Base-by-base conservation (phyloP, 2,888 invertebrate genomes). In the Philhelius pedissequus region DNA sequence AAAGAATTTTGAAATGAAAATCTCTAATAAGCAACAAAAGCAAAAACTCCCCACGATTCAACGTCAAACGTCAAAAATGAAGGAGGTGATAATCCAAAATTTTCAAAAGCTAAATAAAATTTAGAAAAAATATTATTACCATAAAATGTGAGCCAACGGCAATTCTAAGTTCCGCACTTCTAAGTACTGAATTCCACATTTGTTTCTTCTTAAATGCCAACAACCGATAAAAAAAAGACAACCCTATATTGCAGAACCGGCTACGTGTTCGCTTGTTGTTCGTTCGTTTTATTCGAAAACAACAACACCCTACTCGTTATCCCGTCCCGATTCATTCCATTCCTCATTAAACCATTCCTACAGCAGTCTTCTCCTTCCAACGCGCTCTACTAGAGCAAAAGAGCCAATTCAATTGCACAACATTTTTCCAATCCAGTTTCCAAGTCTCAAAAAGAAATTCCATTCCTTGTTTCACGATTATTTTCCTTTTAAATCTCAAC, bases 401-500 rank as follows among this genome's bases (percentile, higher is more conserved):
- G 66, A 79, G 84, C 9, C 69, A 69, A 62, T 45, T 32, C 13
- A 0, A 40, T 48, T 52, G 6, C 1, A 4, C 50, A 25, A n/a
- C 58, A 27, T 18, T 35, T 9, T 25, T 38, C 52, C 35, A 62
- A 52, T 56, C 48, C 66, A 76, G 38, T 80, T 64, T 45, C 1
- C 71, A 30, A 79, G 48, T 45, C 70, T 75, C 84, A 80, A 84
- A 84, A 84, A 84, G 80, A 75, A 66, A 80, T 80, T 80, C 70
- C 80, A 64, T 71, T 80, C 54, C 70, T 54, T 69, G 66, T 80
- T 38, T 27, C 15, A 40, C 54, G 48, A 71, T 80, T 84, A 88
- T 87, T 88, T 88, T 87, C 83, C 82, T 87, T 87, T 87, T 87
- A 87, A 88, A 86, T 87, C 82, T 87, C 86, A 82, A 87, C 87